phyloP scores from a whole-genome alignment of 1,140 invertebrate species.

The Melitaea cinxia region DNA sequence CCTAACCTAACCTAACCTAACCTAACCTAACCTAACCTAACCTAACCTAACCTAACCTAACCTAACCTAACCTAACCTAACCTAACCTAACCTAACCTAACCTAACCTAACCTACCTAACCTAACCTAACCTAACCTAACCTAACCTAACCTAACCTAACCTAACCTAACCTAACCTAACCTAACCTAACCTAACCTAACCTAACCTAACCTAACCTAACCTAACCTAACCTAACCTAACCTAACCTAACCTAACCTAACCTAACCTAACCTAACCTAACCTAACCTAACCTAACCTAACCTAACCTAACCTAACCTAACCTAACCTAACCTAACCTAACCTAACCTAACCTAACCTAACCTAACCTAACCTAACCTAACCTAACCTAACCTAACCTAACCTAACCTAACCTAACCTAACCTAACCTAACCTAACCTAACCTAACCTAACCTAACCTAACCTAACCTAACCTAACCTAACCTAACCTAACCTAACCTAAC shows the following conservation, averaged over 20 bases:
- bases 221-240: slow-evolving; percentile 20
- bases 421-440: slow-evolving; percentile 25
- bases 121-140: slow-evolving; percentile 29
- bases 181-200: slow-evolving; percentile 16
- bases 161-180: slow-evolving; percentile 17
- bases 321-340: slow-evolving; percentile 25
- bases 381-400: slow-evolving; percentile 25
- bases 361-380: slow-evolving; percentile 25
- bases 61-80: slow-evolving; percentile 29
- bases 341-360: slow-evolving; percentile 21
- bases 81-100: slow-evolving; percentile 29
- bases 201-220: slow-evolving; percentile 15
- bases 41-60: slow-evolving; percentile 26
- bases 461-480: slow-evolving; percentile 25
- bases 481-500: slow-evolving; percentile 23
- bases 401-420: slow-evolving; percentile 25
- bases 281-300: slow-evolving; percentile 19
- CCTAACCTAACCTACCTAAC: too few species aligned
- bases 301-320: slow-evolving; percentile 21
- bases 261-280: slow-evolving; percentile 22
- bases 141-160: slow-evolving; percentile 15
- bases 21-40: slow-evolving; percentile 28
- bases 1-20: slow-evolving; percentile 22
- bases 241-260: slow-evolving; percentile 23
- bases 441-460: slow-evolving; percentile 25